Evolutionary conservation across 2,888 invertebrate species (phyloP).

Genomic region (Blastobasis lacticolella): DNA sequence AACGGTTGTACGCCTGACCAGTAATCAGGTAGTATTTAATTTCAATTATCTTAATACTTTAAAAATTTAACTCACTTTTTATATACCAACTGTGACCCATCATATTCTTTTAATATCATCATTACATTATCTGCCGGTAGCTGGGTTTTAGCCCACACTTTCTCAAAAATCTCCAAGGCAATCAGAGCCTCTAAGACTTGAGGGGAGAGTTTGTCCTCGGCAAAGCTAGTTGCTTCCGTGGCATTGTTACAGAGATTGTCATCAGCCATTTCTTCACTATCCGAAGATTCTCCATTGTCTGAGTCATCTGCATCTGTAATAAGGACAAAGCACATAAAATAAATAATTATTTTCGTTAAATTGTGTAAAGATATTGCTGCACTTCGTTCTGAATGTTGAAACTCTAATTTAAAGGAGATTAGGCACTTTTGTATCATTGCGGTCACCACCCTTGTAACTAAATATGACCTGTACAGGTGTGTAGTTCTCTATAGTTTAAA

Average conservation of each 20-base stretch:
- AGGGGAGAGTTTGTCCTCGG: constrained; percentile 67
- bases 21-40: no score
- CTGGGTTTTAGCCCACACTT: constrained; percentile 71
- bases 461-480: no score
- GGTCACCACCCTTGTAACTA: no score
- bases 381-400: no score
- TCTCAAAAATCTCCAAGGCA: constrained; percentile 73
- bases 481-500: no score
- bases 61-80: constrained; percentile 54
- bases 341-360: no score
- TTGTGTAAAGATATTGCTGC: no score
- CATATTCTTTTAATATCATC: constrained; percentile 67
- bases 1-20: no score
- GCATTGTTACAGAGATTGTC: constrained; percentile 63
- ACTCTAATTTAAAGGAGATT: no score
- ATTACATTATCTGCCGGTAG: constrained; percentile 71
- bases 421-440: no score
- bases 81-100: constrained; percentile 55
- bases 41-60: not conserved
- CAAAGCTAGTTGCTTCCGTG: constrained; percentile 35
- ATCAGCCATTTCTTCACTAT: constrained; percentile 46
- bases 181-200: constrained; percentile 77
- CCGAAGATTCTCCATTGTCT: constrained; percentile 44
- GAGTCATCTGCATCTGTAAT: constrained; percentile 29
- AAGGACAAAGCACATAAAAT: no score